Conservation (phyloP, 2,797 vertebrate genomes). For the Leontopithecus rosalia region DNA sequence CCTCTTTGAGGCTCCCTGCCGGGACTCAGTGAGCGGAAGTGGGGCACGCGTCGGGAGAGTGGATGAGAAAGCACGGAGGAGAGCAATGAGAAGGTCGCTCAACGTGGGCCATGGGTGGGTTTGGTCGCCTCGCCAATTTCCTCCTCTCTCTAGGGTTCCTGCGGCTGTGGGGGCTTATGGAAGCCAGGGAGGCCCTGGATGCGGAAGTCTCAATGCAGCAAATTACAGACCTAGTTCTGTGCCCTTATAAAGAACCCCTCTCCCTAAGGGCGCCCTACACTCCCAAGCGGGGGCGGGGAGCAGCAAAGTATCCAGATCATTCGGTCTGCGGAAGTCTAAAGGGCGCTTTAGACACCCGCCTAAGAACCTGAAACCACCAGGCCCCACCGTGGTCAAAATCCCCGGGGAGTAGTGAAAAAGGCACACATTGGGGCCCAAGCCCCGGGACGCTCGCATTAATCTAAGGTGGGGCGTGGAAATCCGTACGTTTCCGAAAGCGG, state of each 20-base stretch:
- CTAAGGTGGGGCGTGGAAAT: not conserved
- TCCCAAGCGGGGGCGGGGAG: not conserved
- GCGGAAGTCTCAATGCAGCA: not conserved
- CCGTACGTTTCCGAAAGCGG: not conserved
- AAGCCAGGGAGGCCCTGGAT: not conserved
- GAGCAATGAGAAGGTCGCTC: not conserved
- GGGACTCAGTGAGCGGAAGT: not conserved
- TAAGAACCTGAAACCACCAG: not conserved
- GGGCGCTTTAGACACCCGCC: not conserved
- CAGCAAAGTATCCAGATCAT: not conserved
- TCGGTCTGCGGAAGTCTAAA: constrained; percentile 66
- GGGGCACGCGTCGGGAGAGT: not conserved
- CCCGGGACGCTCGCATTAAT: rapidly evolving
- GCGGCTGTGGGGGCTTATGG: not conserved
- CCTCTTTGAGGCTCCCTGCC: not conserved
- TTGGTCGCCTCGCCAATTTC: not conserved
- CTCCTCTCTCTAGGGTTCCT: not conserved
- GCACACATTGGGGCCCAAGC: not conserved
- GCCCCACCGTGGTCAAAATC: not conserved
- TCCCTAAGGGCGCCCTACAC: not conserved
- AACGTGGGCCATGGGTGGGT: no score
- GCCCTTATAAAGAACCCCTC: not conserved
- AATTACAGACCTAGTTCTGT: not conserved
- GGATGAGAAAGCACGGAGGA: not conserved
- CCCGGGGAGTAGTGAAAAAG: not conserved